Evolutionary conservation across 2,888 invertebrate genomes (phyloP).

Genomic region (Philereme vetulata): DNA sequence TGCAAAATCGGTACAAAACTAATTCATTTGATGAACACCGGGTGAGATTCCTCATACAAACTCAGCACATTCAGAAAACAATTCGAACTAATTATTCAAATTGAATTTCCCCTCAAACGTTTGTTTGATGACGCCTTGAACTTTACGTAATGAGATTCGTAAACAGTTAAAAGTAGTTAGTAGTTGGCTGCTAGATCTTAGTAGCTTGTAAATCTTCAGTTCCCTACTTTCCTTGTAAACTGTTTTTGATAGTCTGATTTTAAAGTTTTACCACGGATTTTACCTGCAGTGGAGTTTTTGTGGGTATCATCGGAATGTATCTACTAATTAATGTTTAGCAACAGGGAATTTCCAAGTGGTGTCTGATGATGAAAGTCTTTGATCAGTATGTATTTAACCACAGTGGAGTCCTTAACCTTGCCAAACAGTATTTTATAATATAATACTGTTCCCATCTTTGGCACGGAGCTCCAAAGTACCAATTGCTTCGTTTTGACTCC

Average conservation of each 20-base stretch:
- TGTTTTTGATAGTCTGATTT: slow-evolving; percentile 26
- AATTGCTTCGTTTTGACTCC: no score
- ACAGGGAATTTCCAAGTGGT: no score
- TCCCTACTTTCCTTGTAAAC: slow-evolving; percentile 16
- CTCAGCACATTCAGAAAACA: slow-evolving; percentile 19
- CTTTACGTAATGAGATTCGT: slow-evolving; percentile 30
- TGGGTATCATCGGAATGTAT: no score
- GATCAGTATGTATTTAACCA: no score
- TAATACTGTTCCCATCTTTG: no score
- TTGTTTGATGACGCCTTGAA: slow-evolving; percentile 29
- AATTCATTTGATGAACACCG: no score
- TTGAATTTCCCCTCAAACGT: slow-evolving; percentile 29
- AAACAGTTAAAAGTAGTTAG: slow-evolving; percentile 30
- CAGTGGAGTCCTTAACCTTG: no score
- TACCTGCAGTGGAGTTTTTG: not conserved
- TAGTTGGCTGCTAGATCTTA: slow-evolving; percentile 15
- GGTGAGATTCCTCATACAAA: slow-evolving; percentile 7
- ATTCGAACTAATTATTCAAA: slow-evolving; percentile 33
- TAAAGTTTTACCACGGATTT: slow-evolving; percentile 11
- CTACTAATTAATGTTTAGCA: no score
- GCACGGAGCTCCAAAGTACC: no score
- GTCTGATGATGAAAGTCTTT: no score
- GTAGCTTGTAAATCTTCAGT: slow-evolving; percentile 16
- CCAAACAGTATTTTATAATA: no score
- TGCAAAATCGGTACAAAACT: no score